Percentiles rank a stretch among this genome's conserved stretches.
Conservation (phyloP, 2,888 invertebrate species). For the Eupithecia dodoneata region DNA sequence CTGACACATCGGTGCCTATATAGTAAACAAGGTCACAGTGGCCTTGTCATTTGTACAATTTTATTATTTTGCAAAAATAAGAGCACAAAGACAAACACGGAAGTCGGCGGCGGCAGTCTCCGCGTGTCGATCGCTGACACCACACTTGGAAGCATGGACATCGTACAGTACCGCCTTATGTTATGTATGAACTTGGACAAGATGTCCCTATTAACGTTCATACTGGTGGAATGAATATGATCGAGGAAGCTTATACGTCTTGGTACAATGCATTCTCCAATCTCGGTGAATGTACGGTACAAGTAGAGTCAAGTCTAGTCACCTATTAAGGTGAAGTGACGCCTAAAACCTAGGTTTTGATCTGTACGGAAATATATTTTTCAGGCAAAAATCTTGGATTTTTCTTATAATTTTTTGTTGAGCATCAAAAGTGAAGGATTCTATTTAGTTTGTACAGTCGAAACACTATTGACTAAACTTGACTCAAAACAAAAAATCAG, state of each 20-base stretch:
- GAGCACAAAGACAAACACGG: constrained; percentile 76
- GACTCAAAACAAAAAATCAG: no score
- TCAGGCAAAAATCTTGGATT: no score
- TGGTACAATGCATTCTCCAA: not conserved
- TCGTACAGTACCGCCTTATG: not conserved
- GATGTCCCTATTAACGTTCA: not conserved
- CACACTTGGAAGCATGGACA: constrained; percentile 40
- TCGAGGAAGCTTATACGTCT: not conserved
- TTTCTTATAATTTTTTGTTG: no score
- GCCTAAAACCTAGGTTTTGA: no score
- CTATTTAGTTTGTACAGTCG: no score
- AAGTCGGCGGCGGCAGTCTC: constrained; percentile 63
- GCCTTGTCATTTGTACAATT: constrained; percentile 73
- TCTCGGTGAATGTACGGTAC: not conserved
- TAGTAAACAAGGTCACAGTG: constrained; percentile 75
- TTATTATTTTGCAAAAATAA: constrained; percentile 73
- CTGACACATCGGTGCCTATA: constrained; percentile 67
- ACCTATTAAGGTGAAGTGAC: no score
- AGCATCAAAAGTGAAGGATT: no score
- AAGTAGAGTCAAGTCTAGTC: not conserved
- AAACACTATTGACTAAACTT: no score
- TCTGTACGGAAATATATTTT: no score
- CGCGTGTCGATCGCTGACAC: constrained; percentile 58
- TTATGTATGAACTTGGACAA: constrained; percentile 22
- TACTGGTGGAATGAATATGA: not conserved